Percentiles rank a stretch among this genome's conserved stretches.
Conservation (phyloP, 2,888 invertebrate genomes). For the Oscheius sp. region DNA sequence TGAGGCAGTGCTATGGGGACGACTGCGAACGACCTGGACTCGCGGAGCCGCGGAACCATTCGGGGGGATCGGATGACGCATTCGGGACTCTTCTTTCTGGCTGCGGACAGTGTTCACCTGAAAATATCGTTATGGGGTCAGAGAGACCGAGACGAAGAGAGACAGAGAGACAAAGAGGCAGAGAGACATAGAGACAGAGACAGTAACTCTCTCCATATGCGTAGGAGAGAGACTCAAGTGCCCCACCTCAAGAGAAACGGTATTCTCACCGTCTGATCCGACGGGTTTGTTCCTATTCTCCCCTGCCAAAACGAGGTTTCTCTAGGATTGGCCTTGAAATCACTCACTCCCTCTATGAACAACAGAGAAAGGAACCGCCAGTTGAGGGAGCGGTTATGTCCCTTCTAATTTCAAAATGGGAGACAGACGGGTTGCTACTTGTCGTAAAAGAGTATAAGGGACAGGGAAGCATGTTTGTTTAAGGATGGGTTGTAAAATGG, state of each 20-base stretch:
- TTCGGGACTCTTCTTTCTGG: slow-evolving; percentile 59
- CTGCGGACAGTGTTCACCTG: slow-evolving; percentile 51
- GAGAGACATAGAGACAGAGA: not conserved
- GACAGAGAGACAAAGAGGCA: too few relatives aligned
- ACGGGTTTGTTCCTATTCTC: too few relatives aligned
- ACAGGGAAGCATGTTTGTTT: too few relatives aligned
- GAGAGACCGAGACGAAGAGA: not conserved
- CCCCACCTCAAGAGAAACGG: not conserved
- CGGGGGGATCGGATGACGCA: slow-evolving; percentile 55
- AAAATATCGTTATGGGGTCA: not conserved
- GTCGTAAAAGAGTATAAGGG: too few relatives aligned
- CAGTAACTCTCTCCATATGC: not conserved
- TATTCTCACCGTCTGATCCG: not conserved
- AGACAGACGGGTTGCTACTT: too few relatives aligned
- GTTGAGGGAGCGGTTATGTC: too few relatives aligned
- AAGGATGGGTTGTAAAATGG: too few relatives aligned
- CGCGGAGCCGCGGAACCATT: slow-evolving; percentile 13
- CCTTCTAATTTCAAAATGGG: too few relatives aligned
- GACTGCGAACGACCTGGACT: slow-evolving; percentile 51
- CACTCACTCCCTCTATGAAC: too few relatives aligned
- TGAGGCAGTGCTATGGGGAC: slow-evolving; percentile 56
- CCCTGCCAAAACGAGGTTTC: too few relatives aligned
- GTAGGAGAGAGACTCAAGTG: not conserved
- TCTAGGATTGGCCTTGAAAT: too few relatives aligned
- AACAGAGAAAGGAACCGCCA: too few relatives aligned